These are phyloP conservation scores for Motacilla alba DNA, from an alignment of 2,113 vertebrate species.

Conservation along the genomic window DNA sequence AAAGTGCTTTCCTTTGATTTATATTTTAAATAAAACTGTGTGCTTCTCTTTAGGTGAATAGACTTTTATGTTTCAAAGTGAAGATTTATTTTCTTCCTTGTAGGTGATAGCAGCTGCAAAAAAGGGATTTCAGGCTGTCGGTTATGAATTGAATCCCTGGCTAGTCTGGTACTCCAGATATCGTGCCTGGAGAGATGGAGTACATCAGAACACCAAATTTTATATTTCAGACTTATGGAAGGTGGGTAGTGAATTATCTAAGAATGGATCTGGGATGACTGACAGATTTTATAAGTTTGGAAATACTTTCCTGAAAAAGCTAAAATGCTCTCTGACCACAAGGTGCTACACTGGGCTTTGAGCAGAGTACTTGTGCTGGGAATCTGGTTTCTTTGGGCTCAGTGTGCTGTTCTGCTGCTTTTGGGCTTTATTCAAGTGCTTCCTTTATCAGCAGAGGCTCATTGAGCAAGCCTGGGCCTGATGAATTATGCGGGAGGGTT, in stretches of 20 bases:
- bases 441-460: not conserved
- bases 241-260: slow-evolving; percentile 66
- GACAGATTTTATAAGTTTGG: not conserved
- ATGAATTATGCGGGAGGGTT: not conserved
- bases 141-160: slow-evolving; percentile 96
- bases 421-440: not conserved
- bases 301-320: not conserved
- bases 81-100: not conserved
- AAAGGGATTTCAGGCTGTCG: slow-evolving; percentile 85
- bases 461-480: not conserved
- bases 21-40: not conserved
- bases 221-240: slow-evolving; percentile 94
- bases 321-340: not conserved
- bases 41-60: not conserved
- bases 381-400: not conserved
- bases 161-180: slow-evolving; percentile 93
- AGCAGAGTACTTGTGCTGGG: not conserved
- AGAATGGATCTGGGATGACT: not conserved
- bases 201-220: slow-evolving; percentile 82
- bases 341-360: not conserved
- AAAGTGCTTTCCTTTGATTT: not conserved
- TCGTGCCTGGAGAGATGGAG: slow-evolving; percentile 86
- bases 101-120: slow-evolving; percentile 96
- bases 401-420: not conserved
- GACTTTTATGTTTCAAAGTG: not conserved